phyloP scores from a whole-genome alignment of 1,140 invertebrate genomes.

The Drosophila dunni region DNA sequence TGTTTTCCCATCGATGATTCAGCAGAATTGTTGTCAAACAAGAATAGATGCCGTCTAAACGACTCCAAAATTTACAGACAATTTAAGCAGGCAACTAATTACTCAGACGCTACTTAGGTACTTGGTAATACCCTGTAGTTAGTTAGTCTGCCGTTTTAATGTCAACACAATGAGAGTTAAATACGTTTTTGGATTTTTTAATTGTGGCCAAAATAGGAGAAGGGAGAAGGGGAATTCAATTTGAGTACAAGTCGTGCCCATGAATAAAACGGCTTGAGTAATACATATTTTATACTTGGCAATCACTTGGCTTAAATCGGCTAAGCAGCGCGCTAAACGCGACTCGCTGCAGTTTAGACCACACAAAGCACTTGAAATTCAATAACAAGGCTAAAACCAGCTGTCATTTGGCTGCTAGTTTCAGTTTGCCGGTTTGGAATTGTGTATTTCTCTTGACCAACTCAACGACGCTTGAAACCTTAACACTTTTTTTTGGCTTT shows the following conservation, averaged over 20 bases:
- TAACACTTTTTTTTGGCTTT: not conserved
- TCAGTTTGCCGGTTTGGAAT: slow-evolving; percentile 2
- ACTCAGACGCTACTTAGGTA: not conserved
- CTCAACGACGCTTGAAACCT: slow-evolving; percentile 1
- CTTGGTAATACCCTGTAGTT: not conserved
- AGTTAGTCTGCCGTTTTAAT: slow-evolving; percentile 11
- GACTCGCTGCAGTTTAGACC: slow-evolving; percentile 34
- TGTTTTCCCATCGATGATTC: not conserved
- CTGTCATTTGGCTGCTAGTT: slow-evolving; percentile 26
- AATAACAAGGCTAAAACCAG: slow-evolving; percentile 66
- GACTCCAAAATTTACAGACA: not conserved
- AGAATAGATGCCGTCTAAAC: not conserved
- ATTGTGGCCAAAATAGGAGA: slow-evolving; percentile 2
- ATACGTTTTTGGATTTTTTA: slow-evolving; percentile 31
- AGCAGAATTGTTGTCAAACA: slow-evolving; percentile 1
- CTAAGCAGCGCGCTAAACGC: slow-evolving; percentile 10
- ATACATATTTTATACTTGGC: slow-evolving; percentile 12
- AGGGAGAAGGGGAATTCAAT: slow-evolving; percentile 2
- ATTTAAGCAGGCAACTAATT: slow-evolving; percentile 1
- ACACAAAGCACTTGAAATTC: slow-evolving; percentile 66
- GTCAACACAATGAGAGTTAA: slow-evolving; percentile 20
- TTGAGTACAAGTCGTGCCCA: slow-evolving; percentile 4
- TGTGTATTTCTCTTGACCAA: slow-evolving; percentile 22
- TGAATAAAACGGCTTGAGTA: not conserved
- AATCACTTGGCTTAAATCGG: slow-evolving; percentile 18